Percentiles rank a stretch among this genome's conserved stretches.
These are phyloP conservation scores for Caenorhabditis virilis DNA, from an alignment of 2,888 invertebrate genomes.

Conservation along the genomic window DNA sequence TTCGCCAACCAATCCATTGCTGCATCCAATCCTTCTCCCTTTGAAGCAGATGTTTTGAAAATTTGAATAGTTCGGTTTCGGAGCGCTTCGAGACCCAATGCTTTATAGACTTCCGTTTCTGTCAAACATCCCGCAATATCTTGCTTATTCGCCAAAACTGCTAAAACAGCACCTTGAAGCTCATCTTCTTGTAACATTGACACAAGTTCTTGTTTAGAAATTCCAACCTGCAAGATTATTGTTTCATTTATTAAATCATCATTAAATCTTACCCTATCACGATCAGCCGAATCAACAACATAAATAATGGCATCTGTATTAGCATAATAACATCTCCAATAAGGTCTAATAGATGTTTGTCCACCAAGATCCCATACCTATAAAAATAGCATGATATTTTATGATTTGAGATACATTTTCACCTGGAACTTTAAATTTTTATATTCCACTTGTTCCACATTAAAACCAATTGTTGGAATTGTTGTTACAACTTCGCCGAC, in stretches of 20 bases:
- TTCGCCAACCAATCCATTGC: constrained; percentile 93
- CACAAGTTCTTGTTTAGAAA: constrained; percentile 82
- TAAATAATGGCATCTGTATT: constrained; percentile 99
- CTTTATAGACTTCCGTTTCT: constrained; percentile 92
- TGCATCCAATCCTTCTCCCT: constrained; percentile 95
- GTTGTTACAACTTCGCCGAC: constrained; percentile 66
- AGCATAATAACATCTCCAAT: constrained; percentile 99
- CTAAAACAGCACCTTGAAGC: constrained; percentile 85
- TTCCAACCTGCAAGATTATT: constrained; percentile 77
- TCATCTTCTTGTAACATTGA: constrained; percentile 79
- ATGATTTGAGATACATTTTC: not conserved
- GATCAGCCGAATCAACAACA: constrained; percentile 92
- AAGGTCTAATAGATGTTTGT: constrained; percentile 93
- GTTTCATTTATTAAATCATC: not conserved
- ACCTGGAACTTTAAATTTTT: constrained; percentile 96
- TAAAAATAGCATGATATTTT: not conserved
- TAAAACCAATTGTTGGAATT: constrained; percentile 92
- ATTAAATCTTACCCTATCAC: constrained; percentile 81
- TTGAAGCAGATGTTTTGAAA: constrained; percentile 93
- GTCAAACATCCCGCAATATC: constrained; percentile 97
- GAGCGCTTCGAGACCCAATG: constrained; percentile 88
- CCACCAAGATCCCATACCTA: constrained; percentile 96
- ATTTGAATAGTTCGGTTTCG: constrained; percentile 98
- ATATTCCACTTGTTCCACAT: constrained; percentile 98
- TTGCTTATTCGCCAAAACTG: constrained; percentile 95